A percentile compares a stretch with the other conserved stretches of the same genome.
These are phyloP conservation scores for Bursaphelenchus okinawaensis DNA, from an alignment of 2,888 invertebrate genomes.

Conservation along the genomic window DNA sequence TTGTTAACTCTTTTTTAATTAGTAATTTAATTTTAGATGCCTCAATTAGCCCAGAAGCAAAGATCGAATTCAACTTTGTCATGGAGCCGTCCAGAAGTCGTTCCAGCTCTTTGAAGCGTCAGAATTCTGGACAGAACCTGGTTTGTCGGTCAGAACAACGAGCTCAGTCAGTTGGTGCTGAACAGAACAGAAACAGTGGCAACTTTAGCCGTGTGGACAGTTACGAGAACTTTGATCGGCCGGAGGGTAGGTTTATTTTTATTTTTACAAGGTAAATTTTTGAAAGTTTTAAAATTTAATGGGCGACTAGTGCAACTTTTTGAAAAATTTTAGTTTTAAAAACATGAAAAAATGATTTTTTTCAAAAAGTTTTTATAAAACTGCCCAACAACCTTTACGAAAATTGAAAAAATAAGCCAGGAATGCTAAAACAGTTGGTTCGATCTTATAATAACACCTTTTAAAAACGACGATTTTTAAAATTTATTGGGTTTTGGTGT, in stretches of 20 bases:
- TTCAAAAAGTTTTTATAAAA: too few relatives aligned
- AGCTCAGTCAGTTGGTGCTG: conserved; percentile 12
- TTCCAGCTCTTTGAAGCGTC: conserved; percentile 13
- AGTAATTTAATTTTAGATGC: not conserved
- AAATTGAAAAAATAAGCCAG: too few relatives aligned
- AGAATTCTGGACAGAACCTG: conserved; percentile 2
- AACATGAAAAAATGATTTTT: too few relatives aligned
- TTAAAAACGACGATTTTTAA: too few relatives aligned
- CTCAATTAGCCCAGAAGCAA: conserved; percentile 16
- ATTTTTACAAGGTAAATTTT: too few relatives aligned
- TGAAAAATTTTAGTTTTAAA: too few relatives aligned
- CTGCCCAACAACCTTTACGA: too few relatives aligned
- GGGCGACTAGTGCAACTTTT: too few relatives aligned
- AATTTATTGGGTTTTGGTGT: too few relatives aligned
- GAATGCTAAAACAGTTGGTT: too few relatives aligned
- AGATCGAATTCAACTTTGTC: conserved; percentile 34
- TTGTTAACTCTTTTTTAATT: not conserved
- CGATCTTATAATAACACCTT: too few relatives aligned
- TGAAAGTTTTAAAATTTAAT: too few relatives aligned
- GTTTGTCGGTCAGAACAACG: conserved; percentile 1
- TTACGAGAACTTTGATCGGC: conserved; percentile 50
- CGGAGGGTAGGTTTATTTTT: conserved; percentile 44
- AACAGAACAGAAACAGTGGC: conserved; percentile 2
- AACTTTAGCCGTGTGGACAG: conserved; percentile 44
- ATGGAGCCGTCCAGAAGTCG: conserved; percentile 27